Conservation (phyloP, 2,113 vertebrate species). For the Castor canadensis region DNA sequence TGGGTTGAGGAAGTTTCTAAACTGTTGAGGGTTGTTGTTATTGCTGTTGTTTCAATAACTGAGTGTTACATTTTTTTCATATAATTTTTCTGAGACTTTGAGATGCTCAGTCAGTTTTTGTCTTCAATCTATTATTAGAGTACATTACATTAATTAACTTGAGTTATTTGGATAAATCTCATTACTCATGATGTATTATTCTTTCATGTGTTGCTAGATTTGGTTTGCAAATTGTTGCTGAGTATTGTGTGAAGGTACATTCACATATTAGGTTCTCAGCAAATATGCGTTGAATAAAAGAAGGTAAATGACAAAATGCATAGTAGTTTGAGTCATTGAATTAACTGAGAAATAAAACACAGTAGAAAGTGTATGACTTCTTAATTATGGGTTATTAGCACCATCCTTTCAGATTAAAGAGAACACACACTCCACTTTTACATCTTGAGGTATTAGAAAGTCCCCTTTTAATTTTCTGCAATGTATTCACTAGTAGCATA, state of each 20-base stretch:
- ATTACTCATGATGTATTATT: neutral
- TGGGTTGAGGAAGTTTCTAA: neutral
- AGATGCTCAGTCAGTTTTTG: neutral
- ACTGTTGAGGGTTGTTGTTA: neutral
- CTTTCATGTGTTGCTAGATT: neutral
- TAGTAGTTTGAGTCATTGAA: neutral
- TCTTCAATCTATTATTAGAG: neutral
- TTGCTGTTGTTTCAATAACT: neutral
- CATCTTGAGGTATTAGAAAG: neutral
- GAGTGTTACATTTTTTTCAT: accelerated
- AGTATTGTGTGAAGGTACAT: neutral
- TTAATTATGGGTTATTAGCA: too few relatives aligned
- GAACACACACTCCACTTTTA: too few relatives aligned
- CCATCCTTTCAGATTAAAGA: neutral
- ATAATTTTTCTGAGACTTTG: neutral
- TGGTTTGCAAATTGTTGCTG: neutral
- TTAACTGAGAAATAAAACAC: neutral
- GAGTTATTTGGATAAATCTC: neutral
- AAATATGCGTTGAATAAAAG: neutral
- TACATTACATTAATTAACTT: neutral
- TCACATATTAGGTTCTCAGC: neutral
- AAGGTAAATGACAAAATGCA: neutral
- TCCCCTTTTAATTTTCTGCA: neutral
- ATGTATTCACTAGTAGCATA: neutral
- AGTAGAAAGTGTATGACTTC: neutral